Percentiles rank a stretch among this genome's conserved stretches.
These are phyloP conservation scores for Cryptoleucopteryx plumbea DNA, from an alignment of 2,113 vertebrate species.

Conservation along the genomic window DNA sequence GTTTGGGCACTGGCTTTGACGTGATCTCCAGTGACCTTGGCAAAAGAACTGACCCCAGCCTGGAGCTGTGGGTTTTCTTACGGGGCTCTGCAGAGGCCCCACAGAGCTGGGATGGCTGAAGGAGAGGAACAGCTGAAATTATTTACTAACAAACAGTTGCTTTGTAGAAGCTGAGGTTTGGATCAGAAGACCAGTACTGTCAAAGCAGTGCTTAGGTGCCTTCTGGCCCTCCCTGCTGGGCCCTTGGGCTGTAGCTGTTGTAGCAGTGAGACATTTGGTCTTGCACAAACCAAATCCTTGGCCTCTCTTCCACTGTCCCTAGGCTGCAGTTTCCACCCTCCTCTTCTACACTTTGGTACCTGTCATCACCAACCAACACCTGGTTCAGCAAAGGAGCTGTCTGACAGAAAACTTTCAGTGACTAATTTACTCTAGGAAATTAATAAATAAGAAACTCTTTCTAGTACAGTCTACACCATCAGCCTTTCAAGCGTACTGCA, in stretches of 20 bases:
- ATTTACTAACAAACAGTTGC: not conserved
- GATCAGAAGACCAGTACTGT: not conserved
- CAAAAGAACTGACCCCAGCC: not conserved
- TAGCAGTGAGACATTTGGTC: not conserved
- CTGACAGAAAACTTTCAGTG: not conserved
- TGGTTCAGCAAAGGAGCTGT: not conserved
- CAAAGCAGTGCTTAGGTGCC: fast-evolving
- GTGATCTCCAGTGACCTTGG: not conserved
- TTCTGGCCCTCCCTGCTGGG: not conserved
- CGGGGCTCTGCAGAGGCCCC: not conserved
- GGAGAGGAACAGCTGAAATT: not conserved
- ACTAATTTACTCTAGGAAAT: not conserved
- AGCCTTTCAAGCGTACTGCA: not conserved
- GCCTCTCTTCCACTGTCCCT: not conserved
- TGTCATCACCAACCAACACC: not conserved
- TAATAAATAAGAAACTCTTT: not conserved
- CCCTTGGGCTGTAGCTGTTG: not conserved
- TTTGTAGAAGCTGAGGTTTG: not conserved
- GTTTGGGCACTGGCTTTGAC: not conserved
- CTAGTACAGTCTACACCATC: not conserved
- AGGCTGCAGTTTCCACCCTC: not conserved
- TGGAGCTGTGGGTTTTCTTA: not conserved
- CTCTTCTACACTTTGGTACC: not conserved
- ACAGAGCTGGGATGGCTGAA: not conserved
- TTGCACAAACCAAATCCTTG: not conserved